Percentiles rank a stretch among this genome's conserved stretches.
phyloP scores from a whole-genome alignment of 2,797 vertebrate genomes.

The Lacerta agilis region DNA sequence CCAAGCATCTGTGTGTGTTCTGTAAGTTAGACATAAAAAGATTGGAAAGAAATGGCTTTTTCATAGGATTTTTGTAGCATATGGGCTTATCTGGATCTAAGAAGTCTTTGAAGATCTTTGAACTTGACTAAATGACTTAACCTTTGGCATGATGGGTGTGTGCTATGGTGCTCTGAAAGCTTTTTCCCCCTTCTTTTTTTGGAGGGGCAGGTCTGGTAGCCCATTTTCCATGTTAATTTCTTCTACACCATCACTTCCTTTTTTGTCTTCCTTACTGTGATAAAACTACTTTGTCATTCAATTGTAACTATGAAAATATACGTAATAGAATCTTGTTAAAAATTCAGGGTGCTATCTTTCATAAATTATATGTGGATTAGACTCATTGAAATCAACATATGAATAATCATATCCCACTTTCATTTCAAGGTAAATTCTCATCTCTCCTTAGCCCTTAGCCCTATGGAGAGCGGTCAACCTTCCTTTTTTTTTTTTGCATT shows the following conservation, averaged over 20 bases:
- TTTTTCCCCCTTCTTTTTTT: slow-evolving; percentile 34
- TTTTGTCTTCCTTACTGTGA: slow-evolving; percentile 33
- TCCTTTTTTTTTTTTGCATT: too few relatives aligned
- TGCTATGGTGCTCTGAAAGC: slow-evolving; percentile 55
- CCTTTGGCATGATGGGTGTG: slow-evolving; percentile 87
- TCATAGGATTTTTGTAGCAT: slow-evolving; percentile 85
- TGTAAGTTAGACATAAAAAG: slow-evolving; percentile 79
- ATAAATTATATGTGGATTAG: not conserved
- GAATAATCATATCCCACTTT: not conserved
- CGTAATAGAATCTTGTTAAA: not conserved
- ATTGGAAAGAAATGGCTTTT: slow-evolving; percentile 83
- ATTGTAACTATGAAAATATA: slow-evolving; percentile 18
- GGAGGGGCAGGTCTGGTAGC: slow-evolving; percentile 51
- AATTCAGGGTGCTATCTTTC: not conserved
- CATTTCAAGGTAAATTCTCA: not conserved
- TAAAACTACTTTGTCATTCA: slow-evolving; percentile 48
- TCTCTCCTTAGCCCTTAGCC: not conserved
- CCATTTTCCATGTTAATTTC: slow-evolving; percentile 44
- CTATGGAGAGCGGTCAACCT: too few relatives aligned
- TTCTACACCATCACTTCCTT: not conserved
- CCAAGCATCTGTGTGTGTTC: slow-evolving; percentile 87
- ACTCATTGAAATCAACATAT: not conserved
- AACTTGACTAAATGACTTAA: slow-evolving; percentile 95
- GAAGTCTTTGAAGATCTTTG: slow-evolving; percentile 93
- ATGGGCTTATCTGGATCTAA: slow-evolving; percentile 95